A percentile compares a stretch with the other conserved stretches of the same genome.
phyloP scores from a whole-genome alignment of 2,113 vertebrate genomes.

The Anser brachyrhynchus region DNA sequence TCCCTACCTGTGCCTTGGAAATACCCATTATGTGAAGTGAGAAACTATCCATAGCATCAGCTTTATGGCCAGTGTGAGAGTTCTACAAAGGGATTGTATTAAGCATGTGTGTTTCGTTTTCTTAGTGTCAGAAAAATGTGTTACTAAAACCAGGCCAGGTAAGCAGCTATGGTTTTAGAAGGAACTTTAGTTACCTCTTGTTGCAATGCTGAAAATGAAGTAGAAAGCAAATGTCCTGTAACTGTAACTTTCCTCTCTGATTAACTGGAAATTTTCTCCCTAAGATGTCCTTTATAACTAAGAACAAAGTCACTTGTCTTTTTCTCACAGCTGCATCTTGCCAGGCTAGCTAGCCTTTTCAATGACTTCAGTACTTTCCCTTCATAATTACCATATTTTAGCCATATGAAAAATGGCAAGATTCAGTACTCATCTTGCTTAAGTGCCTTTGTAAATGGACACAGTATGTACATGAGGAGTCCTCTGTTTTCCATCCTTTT shows the following conservation, averaged over 20 bases:
- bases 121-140: not conserved
- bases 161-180: not conserved
- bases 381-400: not conserved
- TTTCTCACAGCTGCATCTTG: not conserved
- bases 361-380: not conserved
- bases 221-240: not conserved
- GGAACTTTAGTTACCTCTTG: not conserved
- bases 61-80: not conserved
- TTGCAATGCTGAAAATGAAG: not conserved
- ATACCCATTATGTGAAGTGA: not conserved
- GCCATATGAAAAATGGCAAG: not conserved
- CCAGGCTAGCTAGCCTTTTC: not conserved
- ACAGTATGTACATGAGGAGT: no score
- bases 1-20: not conserved
- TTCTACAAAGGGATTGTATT: not conserved
- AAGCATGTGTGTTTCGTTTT: not conserved
- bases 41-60: not conserved
- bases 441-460: not conserved
- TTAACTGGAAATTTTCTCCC: not conserved
- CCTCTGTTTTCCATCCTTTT: not conserved
- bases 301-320: not conserved
- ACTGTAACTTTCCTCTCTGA: no score
- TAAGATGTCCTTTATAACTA: not conserved
- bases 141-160: not conserved
- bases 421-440: not conserved